Evolutionary conservation across 2,797 vertebrate genomes (phyloP), one percentile per base, ranked within the genome.

Genomic region (Hemitrygon akajei): DNA sequence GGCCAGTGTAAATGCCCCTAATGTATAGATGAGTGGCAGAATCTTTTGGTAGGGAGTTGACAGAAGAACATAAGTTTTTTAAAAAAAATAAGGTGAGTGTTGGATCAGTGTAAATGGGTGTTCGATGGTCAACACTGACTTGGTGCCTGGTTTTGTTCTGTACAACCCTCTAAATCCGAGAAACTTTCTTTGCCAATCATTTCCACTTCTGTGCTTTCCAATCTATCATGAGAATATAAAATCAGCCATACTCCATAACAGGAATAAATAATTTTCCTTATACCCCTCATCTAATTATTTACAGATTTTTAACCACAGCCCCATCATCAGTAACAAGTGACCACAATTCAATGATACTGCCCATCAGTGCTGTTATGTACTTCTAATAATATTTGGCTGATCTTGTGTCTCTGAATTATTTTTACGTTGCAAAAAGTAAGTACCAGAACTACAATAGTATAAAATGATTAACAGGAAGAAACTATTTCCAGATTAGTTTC

Each of bases 401-500:
- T 60, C 58, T 86, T 86, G 22, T 58, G 82, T 27, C 25, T 60
- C 30, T 86, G 82, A 86, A 63, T 86, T 4, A n/a, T 16, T 63
- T n/a, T 86, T 86, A 86, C 14, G 11, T 86, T 86, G 56, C 4
- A 56, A 86, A 56, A 86, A 60, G 58, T 5, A 63, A 86, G 82
- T 30, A 63, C 82, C 6, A 63, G 82, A 86, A 86, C 60, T 63
- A 60, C 58, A 86, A 58, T 86, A 60, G 60, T 86, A 86, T 86
- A 86, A 63, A 86, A 86, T 63, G 82, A 86, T 60, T 60, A 63
- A 60, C 58, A 60, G 82, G 58, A 84, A 58, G 27, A 63, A 11
- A 86, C 82, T 63, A 60, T 4, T 86, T 58, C 22, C 82, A 86
- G 60, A 60, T 86, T 86, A 86, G 58, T 86, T 86, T 86, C 56